Evolutionary conservation across 2,113 vertebrate genomes (phyloP), one percentile per base, ranked within the genome.

Genomic region (Malaclemys terrapin): DNA sequence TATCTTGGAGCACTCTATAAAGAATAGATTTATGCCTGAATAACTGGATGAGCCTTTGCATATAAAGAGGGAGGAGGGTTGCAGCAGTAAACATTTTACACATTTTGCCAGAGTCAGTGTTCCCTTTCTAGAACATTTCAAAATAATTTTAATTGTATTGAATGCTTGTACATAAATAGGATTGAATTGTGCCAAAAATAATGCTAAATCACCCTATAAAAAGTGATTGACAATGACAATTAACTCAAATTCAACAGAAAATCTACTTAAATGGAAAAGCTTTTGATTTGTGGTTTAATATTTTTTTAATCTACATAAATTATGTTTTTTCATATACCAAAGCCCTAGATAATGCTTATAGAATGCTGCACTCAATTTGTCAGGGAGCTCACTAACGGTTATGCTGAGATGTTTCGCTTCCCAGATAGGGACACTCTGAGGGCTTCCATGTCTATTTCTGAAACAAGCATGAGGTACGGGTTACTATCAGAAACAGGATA

Each of bases 1-100:
- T 91, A 35, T 87, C 95, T 96, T 76, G 12, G 72, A 50, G 38
- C 24, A 49, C 8, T 82, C 7, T 65, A 88, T 90, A 87, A 90
- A 94, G 90, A 93, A 91, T 5, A 14, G 72, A 94, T 82, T 89
- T 88, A 84, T 96, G 56, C 92, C 95, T 91, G 94, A 91, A 57
- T 95, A 97, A 92, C 22, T 10, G 47, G 75, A 52, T 47, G 8
- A 91, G 82, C 86, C 89, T 84, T 95, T 94, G 86, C 31, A 90
- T 62, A 62, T 11, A 59, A 59, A 59, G 57, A 12, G 57, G 24
- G 89, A 90, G 42, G 5, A 49, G 38, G 52, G 47, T 12, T 82
- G 84, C 65, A 82, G 10, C 47, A 82, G 17, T 38, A 91, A 90
- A 54, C 5, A 20, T 57, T 82, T 93, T 72, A 84, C 56, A 2